Conservation (phyloP, 2,113 vertebrate genomes). For the Zingel zingel region DNA sequence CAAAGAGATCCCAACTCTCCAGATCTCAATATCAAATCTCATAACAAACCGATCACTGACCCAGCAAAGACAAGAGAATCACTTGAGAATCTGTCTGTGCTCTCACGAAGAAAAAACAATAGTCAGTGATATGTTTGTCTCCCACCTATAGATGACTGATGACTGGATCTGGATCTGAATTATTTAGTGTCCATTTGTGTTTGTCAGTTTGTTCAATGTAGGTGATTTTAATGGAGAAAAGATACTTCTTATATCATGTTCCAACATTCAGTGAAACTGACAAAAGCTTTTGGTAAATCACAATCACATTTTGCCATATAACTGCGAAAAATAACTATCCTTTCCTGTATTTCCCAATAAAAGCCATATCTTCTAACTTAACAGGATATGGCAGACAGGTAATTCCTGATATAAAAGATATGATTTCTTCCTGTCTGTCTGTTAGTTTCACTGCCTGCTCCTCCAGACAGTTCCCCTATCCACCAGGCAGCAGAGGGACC, state of each 20-base stretch:
- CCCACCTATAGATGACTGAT: constrained; percentile 35
- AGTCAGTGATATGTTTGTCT: constrained; percentile 40
- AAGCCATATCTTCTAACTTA: constrained; percentile 68
- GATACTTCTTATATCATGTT: constrained; percentile 51
- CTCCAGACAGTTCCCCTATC: constrained; percentile 79
- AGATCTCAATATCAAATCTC: constrained; percentile 72
- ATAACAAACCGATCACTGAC: constrained; percentile 71
- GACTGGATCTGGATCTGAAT: constrained; percentile 62
- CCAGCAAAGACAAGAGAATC: constrained; percentile 57
- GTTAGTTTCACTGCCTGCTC: constrained; percentile 65
- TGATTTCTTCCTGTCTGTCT: constrained; percentile 78
- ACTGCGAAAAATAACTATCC: constrained; percentile 62
- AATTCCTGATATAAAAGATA: constrained; percentile 77
- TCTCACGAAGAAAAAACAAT: constrained; percentile 65
- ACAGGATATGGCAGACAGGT: constrained; percentile 62
- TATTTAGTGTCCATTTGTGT: constrained; percentile 60
- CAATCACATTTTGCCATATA: constrained; percentile 51
- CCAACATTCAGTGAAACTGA: constrained; percentile 49
- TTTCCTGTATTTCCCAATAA: constrained; percentile 67
- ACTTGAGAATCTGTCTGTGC: constrained; percentile 52
- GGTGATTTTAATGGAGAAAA: constrained; percentile 49
- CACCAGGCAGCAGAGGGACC: constrained; percentile 73
- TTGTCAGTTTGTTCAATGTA: constrained; percentile 53
- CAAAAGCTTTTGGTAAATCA: constrained; percentile 48
- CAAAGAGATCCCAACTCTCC: constrained; percentile 77